Base-by-base conservation (phyloP, 1,140 invertebrate genomes). In the Dufourea novaeangliae region DNA sequence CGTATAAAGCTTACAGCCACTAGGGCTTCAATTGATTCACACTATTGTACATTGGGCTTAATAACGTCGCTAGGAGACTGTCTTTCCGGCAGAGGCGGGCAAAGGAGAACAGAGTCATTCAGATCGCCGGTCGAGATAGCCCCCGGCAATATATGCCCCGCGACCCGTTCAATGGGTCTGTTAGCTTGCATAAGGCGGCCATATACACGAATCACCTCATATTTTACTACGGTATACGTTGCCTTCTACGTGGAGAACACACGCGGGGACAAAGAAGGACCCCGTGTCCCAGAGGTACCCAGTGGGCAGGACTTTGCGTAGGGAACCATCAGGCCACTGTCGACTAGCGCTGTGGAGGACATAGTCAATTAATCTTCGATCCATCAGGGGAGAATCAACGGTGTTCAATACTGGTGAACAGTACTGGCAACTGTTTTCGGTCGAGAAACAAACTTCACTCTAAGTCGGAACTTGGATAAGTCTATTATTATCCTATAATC, bases 121-220 rank as follows among this genome's bases (percentile, higher is more conserved):
- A 62, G 74, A 77, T 77, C 41, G 20, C 11, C 17, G 67, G 25
- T 39, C 27, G 54, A 70, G 74, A 77, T 77, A 77, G 66, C 44
- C n/a, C n/a, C n/a, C 41, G 54, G 41, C 67, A 29, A 77, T 50
- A 32, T 59, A 56, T 57, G 72, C 17, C 52, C 46, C 44, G 34
- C n/a, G 72, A 68, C 32, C 61, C 22, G 46, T 54, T 37, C 72
- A 34, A 75, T 75, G 63, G n/a, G 50, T 46, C 72, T 68, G 72
- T 75, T 75, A 68, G 63, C 52, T 75, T 34, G 72, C 63, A 59
- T 68, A 75, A 75, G 52, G 41, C 50, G 25, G 27, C 20, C 37
- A 32, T 46, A 68, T 11, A 59, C 61, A 41, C n/a, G n/a, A 37
- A 75, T 46, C 29, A 22, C 20, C 39, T 56, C 39, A 34, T 68